These are phyloP conservation scores for Mormyrus lacerda DNA, from an alignment of 2,113 vertebrate species.

Conservation along the genomic window DNA sequence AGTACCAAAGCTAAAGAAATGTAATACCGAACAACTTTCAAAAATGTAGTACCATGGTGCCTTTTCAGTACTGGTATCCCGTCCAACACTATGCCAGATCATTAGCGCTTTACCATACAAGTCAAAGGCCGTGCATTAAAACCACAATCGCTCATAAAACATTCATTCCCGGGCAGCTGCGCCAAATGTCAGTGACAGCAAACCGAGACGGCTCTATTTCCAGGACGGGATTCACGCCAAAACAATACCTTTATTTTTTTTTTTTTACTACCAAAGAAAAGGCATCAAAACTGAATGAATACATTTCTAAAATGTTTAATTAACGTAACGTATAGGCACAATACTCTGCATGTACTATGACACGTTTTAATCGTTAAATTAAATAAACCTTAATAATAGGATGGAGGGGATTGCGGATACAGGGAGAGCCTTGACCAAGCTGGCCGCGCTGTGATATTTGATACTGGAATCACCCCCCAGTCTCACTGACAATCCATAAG, in stretches of 20 bases:
- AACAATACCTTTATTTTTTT: background rate
- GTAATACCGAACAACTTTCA: too few relatives aligned
- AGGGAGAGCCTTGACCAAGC: too few relatives aligned
- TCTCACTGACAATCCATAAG: background rate
- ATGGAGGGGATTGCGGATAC: background rate
- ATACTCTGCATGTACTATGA: background rate
- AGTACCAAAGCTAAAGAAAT: background rate
- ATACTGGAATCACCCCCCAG: background rate
- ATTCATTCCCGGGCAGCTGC: background rate
- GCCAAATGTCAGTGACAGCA: background rate
- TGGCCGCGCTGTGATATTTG: background rate
- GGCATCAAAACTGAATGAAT: background rate
- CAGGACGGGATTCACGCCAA: background rate
- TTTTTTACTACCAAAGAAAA: background rate
- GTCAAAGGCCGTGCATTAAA: background rate
- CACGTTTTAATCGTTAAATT: background rate
- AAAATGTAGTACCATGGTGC: background rate
- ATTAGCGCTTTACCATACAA: background rate
- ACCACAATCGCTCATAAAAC: background rate
- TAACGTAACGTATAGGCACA: background rate
- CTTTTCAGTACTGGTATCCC: background rate
- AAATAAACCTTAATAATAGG: background rate
- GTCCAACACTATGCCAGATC: background rate
- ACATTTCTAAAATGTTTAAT: background rate
- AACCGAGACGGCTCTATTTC: background rate